These are phyloP conservation scores for Drosophila novamexicana DNA, from an alignment of 1,140 invertebrate genomes.

Conservation along the genomic window DNA sequence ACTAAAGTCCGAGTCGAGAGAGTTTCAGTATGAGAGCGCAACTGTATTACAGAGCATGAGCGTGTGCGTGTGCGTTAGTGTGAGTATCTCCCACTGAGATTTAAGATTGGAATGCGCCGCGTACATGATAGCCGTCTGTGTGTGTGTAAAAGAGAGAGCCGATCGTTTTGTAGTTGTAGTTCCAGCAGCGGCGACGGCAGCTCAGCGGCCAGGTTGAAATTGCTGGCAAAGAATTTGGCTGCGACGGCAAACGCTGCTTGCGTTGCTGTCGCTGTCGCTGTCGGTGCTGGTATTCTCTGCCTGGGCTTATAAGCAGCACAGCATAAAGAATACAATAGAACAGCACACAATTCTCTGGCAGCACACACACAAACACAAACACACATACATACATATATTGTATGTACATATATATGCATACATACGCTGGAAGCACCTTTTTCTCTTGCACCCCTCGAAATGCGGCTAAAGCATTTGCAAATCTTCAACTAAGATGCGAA, in stretches of 20 bases:
- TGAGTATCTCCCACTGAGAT: constrained; percentile 72
- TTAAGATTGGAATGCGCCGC: constrained; percentile 78
- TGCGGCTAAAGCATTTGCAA: constrained; percentile 30
- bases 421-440: constrained; percentile 25
- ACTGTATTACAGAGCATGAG: constrained; percentile 17
- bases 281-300: constrained; percentile 37
- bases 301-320: constrained; percentile 41
- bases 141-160: constrained; percentile 17
- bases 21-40: constrained; percentile 42
- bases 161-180: constrained; percentile 50
- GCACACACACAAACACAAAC: constrained; percentile 3
- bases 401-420: neutral
- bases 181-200: constrained; percentile 23
- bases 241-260: constrained; percentile 26
- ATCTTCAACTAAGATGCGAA: constrained; percentile 31
- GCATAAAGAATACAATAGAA: constrained; percentile 41
- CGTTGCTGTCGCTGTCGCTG: constrained; percentile 18
- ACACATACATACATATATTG: too few relatives aligned
- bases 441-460: constrained; percentile 3
- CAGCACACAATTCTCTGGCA: constrained; percentile 26
- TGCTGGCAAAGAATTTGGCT: constrained; percentile 61
- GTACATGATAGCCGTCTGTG: constrained; percentile 48
- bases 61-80: constrained; percentile 25
- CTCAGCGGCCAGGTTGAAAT: constrained; percentile 59
- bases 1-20: constrained; percentile 61